These are phyloP conservation scores for Lasioglossum morio DNA, from an alignment of 2,888 invertebrate species.

Conservation along the genomic window DNA sequence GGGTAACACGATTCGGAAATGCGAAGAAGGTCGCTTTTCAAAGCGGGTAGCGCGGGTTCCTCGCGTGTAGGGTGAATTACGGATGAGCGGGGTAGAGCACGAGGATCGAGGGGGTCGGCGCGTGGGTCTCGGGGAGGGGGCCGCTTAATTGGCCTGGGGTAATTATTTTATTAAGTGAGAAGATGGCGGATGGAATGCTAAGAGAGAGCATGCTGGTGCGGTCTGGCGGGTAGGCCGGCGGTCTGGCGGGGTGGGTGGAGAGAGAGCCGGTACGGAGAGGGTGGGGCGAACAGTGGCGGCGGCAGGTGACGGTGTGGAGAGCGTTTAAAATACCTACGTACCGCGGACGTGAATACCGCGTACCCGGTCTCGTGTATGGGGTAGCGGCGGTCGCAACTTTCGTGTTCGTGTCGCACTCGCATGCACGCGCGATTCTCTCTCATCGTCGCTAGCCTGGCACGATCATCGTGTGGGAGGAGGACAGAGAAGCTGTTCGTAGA, in stretches of 20 bases:
- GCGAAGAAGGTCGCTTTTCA: neutral
- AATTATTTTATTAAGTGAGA: slow-evolving; percentile 85
- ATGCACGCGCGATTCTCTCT: slow-evolving; percentile 68
- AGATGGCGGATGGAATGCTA: slow-evolving; percentile 84
- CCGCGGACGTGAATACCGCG: slow-evolving; percentile 62
- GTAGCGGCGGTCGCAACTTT: slow-evolving; percentile 59
- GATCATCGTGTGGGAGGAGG: slow-evolving; percentile 36
- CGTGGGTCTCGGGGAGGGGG: slow-evolving; percentile 65
- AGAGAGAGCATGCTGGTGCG: slow-evolving; percentile 76
- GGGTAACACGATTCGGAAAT: neutral
- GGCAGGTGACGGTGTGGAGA: slow-evolving; percentile 73
- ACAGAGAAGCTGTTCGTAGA: slow-evolving; percentile 17
- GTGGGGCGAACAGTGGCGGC: slow-evolving; percentile 58
- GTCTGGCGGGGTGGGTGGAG: slow-evolving; percentile 34
- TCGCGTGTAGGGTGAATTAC: slow-evolving; percentile 11
- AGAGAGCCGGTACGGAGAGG: slow-evolving; percentile 7
- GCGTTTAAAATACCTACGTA: slow-evolving; percentile 79
- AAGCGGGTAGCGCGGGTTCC: neutral
- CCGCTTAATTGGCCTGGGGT: slow-evolving; percentile 83
- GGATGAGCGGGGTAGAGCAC: slow-evolving; percentile 19
- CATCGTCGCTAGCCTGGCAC: slow-evolving; percentile 50
- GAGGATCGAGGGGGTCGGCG: neutral
- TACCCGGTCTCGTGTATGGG: slow-evolving; percentile 43
- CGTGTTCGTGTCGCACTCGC: slow-evolving; percentile 36
- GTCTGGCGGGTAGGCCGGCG: slow-evolving; percentile 68